These are phyloP conservation scores for Notiomystis cincta DNA, from an alignment of 2,113 vertebrate species.

Conservation along the genomic window DNA sequence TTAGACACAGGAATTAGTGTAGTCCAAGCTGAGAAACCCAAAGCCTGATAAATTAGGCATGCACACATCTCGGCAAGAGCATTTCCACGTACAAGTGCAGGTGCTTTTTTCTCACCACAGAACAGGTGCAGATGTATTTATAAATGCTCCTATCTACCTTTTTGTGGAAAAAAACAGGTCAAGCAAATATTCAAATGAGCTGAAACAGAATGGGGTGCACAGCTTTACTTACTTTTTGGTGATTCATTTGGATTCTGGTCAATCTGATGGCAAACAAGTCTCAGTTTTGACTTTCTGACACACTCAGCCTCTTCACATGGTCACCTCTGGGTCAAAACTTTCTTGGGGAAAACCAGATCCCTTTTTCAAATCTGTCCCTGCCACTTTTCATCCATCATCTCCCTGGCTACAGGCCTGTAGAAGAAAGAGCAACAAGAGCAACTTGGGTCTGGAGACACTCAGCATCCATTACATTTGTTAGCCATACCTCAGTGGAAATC, in stretches of 20 bases:
- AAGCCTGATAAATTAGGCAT: background rate
- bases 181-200: background rate
- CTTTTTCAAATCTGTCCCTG: background rate
- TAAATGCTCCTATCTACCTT: background rate
- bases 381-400: background rate
- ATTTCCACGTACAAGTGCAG: constrained; percentile 24
- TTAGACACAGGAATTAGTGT: no score
- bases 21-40: background rate
- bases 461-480: background rate
- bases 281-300: background rate
- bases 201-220: background rate
- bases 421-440: background rate
- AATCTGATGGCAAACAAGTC: background rate
- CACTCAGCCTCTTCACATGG: fast-evolving
- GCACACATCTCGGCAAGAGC: background rate
- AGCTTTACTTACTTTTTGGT: background rate
- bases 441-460: background rate
- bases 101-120: constrained; percentile 55
- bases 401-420: background rate
- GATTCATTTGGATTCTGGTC: background rate
- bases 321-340: background rate
- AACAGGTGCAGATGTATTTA: constrained; percentile 63
- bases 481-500: background rate
- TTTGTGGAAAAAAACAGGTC: background rate
- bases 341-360: background rate